Base-by-base conservation (phyloP, 2,888 invertebrate genomes). In the Aleiodes testaceus region DNA sequence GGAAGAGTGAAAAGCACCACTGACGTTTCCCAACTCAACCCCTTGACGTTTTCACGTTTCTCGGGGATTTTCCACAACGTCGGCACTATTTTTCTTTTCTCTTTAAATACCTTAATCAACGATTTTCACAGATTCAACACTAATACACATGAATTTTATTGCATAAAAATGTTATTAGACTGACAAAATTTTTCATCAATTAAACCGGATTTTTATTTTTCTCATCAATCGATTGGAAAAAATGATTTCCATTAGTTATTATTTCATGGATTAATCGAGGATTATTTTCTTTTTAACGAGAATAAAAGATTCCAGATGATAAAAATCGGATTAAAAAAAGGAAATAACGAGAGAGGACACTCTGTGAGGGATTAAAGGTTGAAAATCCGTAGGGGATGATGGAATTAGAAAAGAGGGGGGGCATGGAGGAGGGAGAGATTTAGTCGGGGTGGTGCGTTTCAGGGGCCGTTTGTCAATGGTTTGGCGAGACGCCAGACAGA, bases 401-500 rank as follows among this genome's bases (percentile, higher is more conserved):
- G 36, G 49, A 16, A 16, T 49, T 14, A 16, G 49, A 49, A 16
- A 49, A 14, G 45, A 11, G 14, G 45, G 45, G 49, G n/a, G 49
- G 49, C n/a, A n/a, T n/a, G 49, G 49, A 49, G 49, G 16, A 14
- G 49, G 49, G 49, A 49, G 49, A 49, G 49, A 36, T 36, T 36
- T 26, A 14, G 55, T 12, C 14, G 22, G 55, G 55, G 36, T 26
- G 55, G 55, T n/a, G 55, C 55, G 55, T 55, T 55, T 36, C 30
- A 26, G 30, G 55, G 55, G 66, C 66, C 75, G 75, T 80, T 80
- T 79, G 74, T 80, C 80, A 79, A 80, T 72, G 77, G 70, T 71
- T 71, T 71, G 80, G 80, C 80, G 67, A 66, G 47, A 70, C 68
- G 78, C 80, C 80, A 78, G 72, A 77, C 75, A 72, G 72, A 66